Conservation (phyloP, 2,113 vertebrate species). For the Osmerus eperlanus region DNA sequence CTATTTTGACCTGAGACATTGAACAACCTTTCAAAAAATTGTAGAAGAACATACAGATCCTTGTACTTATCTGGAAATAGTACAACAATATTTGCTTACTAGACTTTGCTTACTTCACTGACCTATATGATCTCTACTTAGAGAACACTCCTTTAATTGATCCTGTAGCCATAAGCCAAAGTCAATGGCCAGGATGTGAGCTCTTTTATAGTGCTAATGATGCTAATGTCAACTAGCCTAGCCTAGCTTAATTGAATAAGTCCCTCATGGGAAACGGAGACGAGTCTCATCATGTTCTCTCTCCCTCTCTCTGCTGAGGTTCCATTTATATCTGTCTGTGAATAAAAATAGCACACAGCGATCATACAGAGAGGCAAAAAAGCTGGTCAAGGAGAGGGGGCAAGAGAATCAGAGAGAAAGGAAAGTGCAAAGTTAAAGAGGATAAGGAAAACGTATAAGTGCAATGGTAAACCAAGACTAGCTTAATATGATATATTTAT, state of each 20-base stretch:
- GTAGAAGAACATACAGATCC: too few species aligned
- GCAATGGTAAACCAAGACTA: background rate
- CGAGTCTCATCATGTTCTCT: conserved; percentile 44
- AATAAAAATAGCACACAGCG: conserved; percentile 68
- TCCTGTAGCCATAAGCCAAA: background rate
- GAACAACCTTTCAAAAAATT: too few species aligned
- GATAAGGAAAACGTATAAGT: background rate
- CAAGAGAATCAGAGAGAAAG: conserved; percentile 11
- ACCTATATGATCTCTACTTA: too few species aligned
- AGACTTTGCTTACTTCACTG: too few species aligned
- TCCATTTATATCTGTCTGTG: conserved; percentile 61
- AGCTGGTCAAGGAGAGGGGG: conserved; percentile 31
- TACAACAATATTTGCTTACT: too few species aligned
- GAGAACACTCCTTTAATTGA: too few species aligned
- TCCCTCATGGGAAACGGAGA: conserved; percentile 23
- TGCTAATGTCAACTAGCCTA: background rate
- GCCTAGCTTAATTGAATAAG: conserved; percentile 23
- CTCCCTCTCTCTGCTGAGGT: conserved; percentile 43
- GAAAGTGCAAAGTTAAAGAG: background rate
- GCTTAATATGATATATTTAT: too few species aligned
- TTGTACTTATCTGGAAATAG: too few species aligned
- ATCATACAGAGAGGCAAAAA: conserved; percentile 46
- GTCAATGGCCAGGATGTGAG: background rate
- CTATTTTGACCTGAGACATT: too few species aligned
- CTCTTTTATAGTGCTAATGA: background rate